A percentile compares a stretch with the other conserved stretches of the same genome.
Evolutionary conservation across 2,113 vertebrate species (phyloP).

Genomic region (Thomomys bottae): DNA sequence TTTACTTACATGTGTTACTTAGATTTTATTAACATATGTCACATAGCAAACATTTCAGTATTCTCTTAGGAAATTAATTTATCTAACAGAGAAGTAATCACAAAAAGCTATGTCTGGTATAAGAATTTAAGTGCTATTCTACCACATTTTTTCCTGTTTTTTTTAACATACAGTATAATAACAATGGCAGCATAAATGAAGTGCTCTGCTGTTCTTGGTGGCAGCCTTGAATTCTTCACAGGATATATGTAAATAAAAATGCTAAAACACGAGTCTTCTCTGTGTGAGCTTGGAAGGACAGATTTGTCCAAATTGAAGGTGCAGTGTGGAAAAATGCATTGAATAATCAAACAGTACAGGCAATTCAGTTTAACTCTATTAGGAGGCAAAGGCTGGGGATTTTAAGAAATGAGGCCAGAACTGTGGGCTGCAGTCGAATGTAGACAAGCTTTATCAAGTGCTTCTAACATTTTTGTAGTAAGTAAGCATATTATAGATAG

Average conservation of each 20-base stretch:
- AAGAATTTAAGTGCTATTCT: not conserved
- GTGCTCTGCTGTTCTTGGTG: not conserved
- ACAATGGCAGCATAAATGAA: not conserved
- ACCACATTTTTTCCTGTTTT: no score
- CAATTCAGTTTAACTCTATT: not conserved
- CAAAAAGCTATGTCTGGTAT: not conserved
- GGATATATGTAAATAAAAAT: not conserved
- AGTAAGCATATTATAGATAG: not conserved
- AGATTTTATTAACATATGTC: not conserved
- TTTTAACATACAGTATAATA: not conserved
- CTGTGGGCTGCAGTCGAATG: not conserved
- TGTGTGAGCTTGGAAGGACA: not conserved
- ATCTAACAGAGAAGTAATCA: not conserved
- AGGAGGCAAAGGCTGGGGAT: rapidly evolving
- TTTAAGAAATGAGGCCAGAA: not conserved
- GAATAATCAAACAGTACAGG: not conserved
- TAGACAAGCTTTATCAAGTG: not conserved
- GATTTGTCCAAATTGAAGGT: not conserved
- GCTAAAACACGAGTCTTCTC: not conserved
- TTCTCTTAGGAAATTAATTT: not conserved
- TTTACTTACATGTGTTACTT: not conserved
- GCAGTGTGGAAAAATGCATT: not conserved
- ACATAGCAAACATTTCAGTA: not conserved
- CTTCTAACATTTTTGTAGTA: not conserved
- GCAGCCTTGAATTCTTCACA: not conserved